Evolutionary conservation across 2,888 invertebrate genomes (phyloP), one percentile per base, ranked within the genome.

Genomic region (Leptura quadrifasciata): DNA sequence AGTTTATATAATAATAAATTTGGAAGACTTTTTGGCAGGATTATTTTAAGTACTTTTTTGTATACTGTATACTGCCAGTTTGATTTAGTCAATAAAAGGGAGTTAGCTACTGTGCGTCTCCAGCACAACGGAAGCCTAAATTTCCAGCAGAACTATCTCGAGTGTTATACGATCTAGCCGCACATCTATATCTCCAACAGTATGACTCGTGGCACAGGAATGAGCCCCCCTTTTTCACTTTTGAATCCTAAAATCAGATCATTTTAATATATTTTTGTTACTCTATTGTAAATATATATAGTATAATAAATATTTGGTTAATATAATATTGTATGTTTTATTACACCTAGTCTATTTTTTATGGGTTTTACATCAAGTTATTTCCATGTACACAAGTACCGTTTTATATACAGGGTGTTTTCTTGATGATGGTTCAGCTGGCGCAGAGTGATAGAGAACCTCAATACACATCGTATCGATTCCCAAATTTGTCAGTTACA

Each of bases 161-260:
- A 0, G 98, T 97, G 86, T 98, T 98, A 89, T 97, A 96, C 76
- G 97, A 97, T 65, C 98, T 91, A 0, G 98, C 97, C 0, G 95
- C 97, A 90, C 98, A 98, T 78, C 98, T 91, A 86, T 98, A 98
- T 75, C 98, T 92, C 90, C 95, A 98, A 88, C 98, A 98, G 87
- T 97, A 97, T 0, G 94, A 94, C 86, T 94, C 91, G 84, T 97
- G 97, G 84, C 97, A 98, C 85, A 98, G 91, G 88, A 95, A 98
- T 0, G 98, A 98, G 1, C 98, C 98, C 39, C 98, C 98, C 90
- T 98, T 98, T 87, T 98, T 98, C 8, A 98, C 97, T 87, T 95
- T 96, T 85, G 96, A 94, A 84, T 90, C 89, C 93, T 93, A 86
- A 70, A 83, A 79, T 72, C 72, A 67, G 39, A 47, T 47, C 47